phyloP scores from a whole-genome alignment of 2,113 vertebrate species.

The Helogale parvula region DNA sequence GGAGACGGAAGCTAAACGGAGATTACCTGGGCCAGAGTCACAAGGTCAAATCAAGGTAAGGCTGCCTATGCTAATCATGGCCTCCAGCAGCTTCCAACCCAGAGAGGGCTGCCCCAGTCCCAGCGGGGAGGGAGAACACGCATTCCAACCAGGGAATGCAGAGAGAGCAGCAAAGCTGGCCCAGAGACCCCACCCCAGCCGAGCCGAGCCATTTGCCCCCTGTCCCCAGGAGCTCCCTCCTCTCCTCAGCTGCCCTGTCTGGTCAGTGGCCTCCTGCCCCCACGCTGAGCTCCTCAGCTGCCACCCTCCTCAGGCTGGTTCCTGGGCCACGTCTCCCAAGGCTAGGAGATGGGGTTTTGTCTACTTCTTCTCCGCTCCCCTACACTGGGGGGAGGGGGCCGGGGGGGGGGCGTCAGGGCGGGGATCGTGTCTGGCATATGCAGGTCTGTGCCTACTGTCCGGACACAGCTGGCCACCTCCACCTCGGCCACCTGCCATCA shows the following conservation, averaged over 20 bases:
- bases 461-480: not conserved
- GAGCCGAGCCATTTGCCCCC: not conserved
- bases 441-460: not conserved
- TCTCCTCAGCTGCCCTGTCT: not conserved
- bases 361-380: not conserved
- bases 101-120: not conserved
- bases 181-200: not conserved
- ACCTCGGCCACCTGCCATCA: not conserved
- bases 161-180: not conserved
- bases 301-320: not conserved
- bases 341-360: not conserved
- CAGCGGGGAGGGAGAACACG: not conserved
- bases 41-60: not conserved
- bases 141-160: not conserved
- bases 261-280: not conserved
- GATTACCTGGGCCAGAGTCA: not conserved
- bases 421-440: not conserved
- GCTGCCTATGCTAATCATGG: not conserved
- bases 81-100: constrained; percentile 1
- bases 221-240: not conserved
- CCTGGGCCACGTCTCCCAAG: not conserved
- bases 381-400: not conserved
- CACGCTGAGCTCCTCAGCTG: not conserved
- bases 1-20: not conserved
- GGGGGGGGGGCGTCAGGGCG: too few species aligned